Evolutionary conservation across 37 sponge, comb jelly and placozoan species (phyloP), one percentile per base, ranked within the genome.

Genomic region (Aphrocallistes beatrix): DNA sequence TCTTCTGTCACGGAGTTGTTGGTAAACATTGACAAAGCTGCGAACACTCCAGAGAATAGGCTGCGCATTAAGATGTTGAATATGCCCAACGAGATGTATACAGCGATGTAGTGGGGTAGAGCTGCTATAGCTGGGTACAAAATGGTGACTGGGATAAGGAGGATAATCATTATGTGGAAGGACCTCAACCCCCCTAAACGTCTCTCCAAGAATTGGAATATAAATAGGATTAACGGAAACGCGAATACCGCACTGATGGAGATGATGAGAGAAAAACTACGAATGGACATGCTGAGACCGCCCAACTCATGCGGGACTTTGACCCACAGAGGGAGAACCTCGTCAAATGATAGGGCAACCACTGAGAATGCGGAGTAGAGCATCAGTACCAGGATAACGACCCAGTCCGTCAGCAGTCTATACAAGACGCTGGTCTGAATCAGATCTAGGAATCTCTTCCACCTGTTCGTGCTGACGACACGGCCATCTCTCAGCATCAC

Each of bases 1-100:
- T 91, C 89, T 83, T 84, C 84, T 23, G 87, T 81, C 36, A 94
- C 94, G 38, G 92, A 90, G 81, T 94, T 94, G 86, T 94, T 94
- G 81, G 89, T 88, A 81, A 94, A 90, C 23, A 94, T 51, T 13
- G 87, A 50, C 1, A 36, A n/a, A 0, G 86, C 69, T 3, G 85
- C 90, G 85, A 94, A 85, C 36, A 83, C 39, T 23, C 42, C 40
- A 3, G 40, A 45, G 1, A 75, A 86, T 23, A 37, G 36, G 6
- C 84, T 10, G 3, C 87, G 49, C 8, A 91, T 84, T 16, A 86
- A 0, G 8, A 85, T 30, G 38, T 85, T 30, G 36, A 86, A 0
- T 16, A 83, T 1, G 45, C 82, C 37, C n/a, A 93, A 87, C 38
- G n/a, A n/a, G 3, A 32, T 25, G 3, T 25, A 21, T 6, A 13